phyloP scores from a whole-genome alignment of 2,888 invertebrate genomes.

The Eupeodes latifasciatus region DNA sequence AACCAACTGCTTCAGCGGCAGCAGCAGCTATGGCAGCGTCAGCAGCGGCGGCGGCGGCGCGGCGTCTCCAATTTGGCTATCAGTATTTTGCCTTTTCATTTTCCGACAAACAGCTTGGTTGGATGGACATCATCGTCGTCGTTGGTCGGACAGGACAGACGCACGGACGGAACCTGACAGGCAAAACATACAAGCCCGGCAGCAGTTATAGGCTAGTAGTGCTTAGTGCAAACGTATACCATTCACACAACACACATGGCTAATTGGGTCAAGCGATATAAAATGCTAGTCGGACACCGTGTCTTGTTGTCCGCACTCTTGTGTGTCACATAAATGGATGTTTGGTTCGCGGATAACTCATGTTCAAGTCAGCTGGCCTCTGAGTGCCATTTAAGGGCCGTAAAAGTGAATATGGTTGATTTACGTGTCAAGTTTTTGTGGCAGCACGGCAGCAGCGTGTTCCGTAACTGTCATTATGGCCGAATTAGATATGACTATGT shows the following conservation, averaged over 20 bases:
- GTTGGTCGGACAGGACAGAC: background rate
- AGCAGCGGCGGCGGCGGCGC: constrained; percentile 31
- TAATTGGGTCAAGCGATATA: constrained; percentile 73
- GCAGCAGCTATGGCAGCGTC: background rate
- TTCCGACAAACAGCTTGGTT: constrained; percentile 25
- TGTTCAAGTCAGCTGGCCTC: constrained; percentile 52
- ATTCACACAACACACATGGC: constrained; percentile 35
- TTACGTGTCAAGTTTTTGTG: constrained; percentile 45
- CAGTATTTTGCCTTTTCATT: constrained; percentile 22
- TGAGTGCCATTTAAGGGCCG: constrained; percentile 66
- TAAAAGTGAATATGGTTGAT: constrained; percentile 22
- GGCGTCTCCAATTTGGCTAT: constrained; percentile 66
- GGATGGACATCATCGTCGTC: background rate
- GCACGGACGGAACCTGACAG: constrained; percentile 39
- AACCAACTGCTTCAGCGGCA: constrained; percentile 2
- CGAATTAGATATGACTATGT: constrained; percentile 47
- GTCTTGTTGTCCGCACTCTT: constrained; percentile 44
- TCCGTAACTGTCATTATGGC: constrained; percentile 54
- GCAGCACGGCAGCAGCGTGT: background rate
- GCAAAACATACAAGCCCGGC: constrained; percentile 49
- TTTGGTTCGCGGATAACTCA: constrained; percentile 63
- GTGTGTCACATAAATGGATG: constrained; percentile 62
- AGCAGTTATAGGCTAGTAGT: background rate
- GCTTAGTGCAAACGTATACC: background rate
- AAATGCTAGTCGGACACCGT: constrained; percentile 42